Evolutionary conservation across 2,797 vertebrate species (phyloP).

Genomic region (Chrosomus eos): DNA sequence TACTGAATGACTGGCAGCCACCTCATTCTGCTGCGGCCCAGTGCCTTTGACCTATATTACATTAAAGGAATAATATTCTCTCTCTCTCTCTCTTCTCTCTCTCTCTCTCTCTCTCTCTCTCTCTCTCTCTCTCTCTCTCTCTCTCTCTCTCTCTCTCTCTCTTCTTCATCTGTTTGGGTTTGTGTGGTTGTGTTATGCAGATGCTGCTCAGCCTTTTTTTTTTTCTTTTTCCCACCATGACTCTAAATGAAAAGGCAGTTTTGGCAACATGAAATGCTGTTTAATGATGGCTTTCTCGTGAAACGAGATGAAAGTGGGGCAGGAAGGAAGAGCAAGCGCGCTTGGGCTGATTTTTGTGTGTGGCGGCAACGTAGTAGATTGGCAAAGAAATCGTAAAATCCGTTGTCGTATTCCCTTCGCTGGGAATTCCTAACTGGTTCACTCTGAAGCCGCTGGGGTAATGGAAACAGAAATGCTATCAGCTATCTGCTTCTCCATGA

Average conservation of each 20-base stretch:
- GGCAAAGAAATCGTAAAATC: conserved; percentile 10
- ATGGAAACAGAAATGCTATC: background rate
- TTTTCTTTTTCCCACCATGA: conserved; percentile 8
- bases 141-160: conserved; percentile 46
- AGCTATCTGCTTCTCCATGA: background rate
- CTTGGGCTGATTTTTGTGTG: background rate
- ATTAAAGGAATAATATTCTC: conserved; percentile 44
- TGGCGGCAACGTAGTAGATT: background rate
- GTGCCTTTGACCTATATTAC: conserved; percentile 61
- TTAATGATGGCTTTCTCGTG: conserved; percentile 26
- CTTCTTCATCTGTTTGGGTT: conserved; percentile 30
- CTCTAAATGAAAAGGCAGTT: conserved; percentile 31
- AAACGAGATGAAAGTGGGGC: conserved; percentile 36
- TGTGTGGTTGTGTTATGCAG: conserved; percentile 41
- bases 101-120: conserved; percentile 34
- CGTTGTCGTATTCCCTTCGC: background rate
- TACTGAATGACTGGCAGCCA: conserved; percentile 43
- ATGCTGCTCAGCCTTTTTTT: conserved; percentile 36
- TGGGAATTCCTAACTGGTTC: conserved; percentile 29
- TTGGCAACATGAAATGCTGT: conserved; percentile 8
- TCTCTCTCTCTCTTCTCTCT: conserved; percentile 2
- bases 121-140: background rate
- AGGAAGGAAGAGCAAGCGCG: background rate
- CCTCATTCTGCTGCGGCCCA: conserved; percentile 43
- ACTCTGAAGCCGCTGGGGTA: background rate